Conservation (phyloP, 1,140 invertebrate species). For the Drosophila sechellia region DNA sequence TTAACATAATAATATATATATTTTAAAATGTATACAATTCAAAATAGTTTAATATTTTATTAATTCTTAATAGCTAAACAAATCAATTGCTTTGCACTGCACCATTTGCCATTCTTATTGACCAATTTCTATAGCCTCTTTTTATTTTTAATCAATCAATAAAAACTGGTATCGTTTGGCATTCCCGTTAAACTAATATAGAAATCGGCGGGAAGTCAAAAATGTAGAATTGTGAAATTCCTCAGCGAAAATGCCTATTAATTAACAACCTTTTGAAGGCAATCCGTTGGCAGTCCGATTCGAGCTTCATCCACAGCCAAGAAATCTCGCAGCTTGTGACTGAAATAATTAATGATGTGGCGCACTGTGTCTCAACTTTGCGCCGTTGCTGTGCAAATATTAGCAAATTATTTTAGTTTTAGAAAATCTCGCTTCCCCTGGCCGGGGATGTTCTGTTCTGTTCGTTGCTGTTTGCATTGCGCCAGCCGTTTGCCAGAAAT, state of each 20-base stretch:
- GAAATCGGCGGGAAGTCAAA: constrained; percentile 35
- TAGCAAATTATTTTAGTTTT: constrained; percentile 84
- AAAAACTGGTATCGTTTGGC: constrained; percentile 9
- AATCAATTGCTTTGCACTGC: neutral
- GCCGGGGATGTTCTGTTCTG: neutral
- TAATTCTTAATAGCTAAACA: too few species aligned
- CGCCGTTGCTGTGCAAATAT: constrained; percentile 82
- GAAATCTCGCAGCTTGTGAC: constrained; percentile 48
- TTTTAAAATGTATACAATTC: too few species aligned
- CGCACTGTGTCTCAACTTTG: constrained; percentile 56
- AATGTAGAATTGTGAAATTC: constrained; percentile 67
- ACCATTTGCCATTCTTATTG: neutral
- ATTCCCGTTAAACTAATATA: constrained; percentile 54
- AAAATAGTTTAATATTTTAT: neutral
- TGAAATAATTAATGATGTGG: constrained; percentile 77
- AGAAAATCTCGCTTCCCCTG: constrained; percentile 50
- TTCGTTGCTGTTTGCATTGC: constrained; percentile 6
- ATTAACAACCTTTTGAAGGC: constrained; percentile 64
- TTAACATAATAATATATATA: neutral
- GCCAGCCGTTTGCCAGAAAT: constrained; percentile 50
- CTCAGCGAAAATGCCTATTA: constrained; percentile 64
- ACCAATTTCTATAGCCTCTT: too few species aligned
- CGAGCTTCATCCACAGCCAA: constrained; percentile 28
- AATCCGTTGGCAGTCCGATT: constrained; percentile 15
- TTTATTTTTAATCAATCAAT: constrained; percentile 40